Evolutionary conservation across 2,113 vertebrate genomes (phyloP), one percentile per base, ranked within the genome.

Genomic region (Pithys albifrons): DNA sequence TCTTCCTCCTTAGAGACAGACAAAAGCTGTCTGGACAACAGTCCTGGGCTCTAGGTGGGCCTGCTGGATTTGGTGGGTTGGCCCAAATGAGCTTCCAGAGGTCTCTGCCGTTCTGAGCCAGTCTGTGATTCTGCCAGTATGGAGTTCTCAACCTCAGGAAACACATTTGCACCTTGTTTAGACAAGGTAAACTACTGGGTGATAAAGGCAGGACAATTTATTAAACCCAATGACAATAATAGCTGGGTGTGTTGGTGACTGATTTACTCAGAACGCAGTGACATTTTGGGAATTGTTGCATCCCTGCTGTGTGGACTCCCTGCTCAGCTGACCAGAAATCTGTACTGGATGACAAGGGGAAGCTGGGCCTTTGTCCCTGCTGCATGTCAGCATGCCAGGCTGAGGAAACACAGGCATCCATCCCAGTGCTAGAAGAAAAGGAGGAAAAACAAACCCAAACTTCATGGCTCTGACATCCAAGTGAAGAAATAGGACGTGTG

Each of bases 401-500:
- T n/a, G 49, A 65, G 48, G 25, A 85, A 64, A 89, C 8, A 27
- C 2, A n/a, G 45, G 10, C 28, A 18, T 69, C 37, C 28, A 18
- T 65, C 37, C 18, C 41, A 45, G 14, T 27, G n/a, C 65, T 84
- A 46, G 51, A 66, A 66, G 22, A n/a, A 37, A 33, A 31, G 19
- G 51, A 35, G 19, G 31, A 85, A 4, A 19, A 13, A 14, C 35
- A 2, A 61, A 62, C 8, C 9, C 18, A 15, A 19, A 19, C 5
- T 45, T 82, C 25, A 37, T 77, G 46, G 62, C 13, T 94, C 45
- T 91, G 81, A 54, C 54, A 89, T n/a, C 7, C 5, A 72, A 71
- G 69, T 33, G 77, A 91, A 67, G 95, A 89, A 89, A 93, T 51
- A 46, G 23, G 49, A 85, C 79, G 77, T 85, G 87, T 82, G 87